Conservation (phyloP, 2,797 vertebrate genomes). For the Gobio occitaniae region DNA sequence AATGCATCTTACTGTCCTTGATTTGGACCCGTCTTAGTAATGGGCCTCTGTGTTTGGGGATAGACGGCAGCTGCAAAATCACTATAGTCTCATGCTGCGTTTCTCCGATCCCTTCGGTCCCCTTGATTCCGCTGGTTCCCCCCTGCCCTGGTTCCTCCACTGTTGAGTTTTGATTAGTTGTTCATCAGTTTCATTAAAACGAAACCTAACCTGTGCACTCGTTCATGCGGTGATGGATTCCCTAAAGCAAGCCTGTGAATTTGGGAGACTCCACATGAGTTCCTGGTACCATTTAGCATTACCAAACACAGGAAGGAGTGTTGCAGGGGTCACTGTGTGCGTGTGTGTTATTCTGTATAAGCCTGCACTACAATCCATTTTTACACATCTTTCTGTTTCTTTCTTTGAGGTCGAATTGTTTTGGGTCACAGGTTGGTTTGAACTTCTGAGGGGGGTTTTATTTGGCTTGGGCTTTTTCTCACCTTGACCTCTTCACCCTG, state of each 20-base stretch:
- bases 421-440: conserved; percentile 44
- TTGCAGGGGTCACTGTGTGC: conserved; percentile 65
- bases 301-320: conserved; percentile 69
- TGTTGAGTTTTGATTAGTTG: conserved; percentile 69
- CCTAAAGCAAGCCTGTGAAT: conserved; percentile 68
- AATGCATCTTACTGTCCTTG: conserved; percentile 26
- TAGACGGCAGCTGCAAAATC: conserved; percentile 49
- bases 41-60: conserved; percentile 37
- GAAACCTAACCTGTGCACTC: conserved; percentile 74
- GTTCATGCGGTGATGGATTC: conserved; percentile 66
- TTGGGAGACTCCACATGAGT: conserved; percentile 63
- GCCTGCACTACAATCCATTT: conserved; percentile 27
- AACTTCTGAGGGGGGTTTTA: conserved; percentile 59
- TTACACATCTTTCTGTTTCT: background rate
- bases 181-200: conserved; percentile 75
- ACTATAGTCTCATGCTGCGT: conserved; percentile 46
- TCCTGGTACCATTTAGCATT: conserved; percentile 66
- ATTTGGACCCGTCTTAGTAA: conserved; percentile 37
- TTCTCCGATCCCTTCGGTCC: conserved; percentile 21
- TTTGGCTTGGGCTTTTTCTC: conserved; percentile 63
- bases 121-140: conserved; percentile 23
- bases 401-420: conserved; percentile 24
- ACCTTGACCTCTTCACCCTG: conserved; percentile 64
- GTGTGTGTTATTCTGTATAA: conserved; percentile 30
- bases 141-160: conserved; percentile 54